A percentile compares a stretch with the other conserved stretches of the same genome.
phyloP scores from a whole-genome alignment of 2,113 vertebrate species.

The Cyprinodon tularosa region DNA sequence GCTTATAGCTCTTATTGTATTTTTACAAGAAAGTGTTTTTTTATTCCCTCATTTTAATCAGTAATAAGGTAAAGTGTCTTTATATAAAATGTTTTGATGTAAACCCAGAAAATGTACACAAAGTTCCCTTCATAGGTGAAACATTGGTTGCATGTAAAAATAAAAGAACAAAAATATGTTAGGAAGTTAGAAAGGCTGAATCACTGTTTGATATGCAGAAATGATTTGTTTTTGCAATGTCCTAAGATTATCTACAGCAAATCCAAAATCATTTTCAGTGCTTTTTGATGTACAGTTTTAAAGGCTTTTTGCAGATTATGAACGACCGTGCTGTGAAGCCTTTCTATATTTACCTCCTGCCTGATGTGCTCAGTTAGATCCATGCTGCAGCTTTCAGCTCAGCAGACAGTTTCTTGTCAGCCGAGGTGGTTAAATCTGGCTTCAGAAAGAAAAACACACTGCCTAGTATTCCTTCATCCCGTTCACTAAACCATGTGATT shows the following conservation, averaged over 20 bases:
- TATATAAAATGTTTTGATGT: no score
- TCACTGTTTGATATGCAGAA: not conserved
- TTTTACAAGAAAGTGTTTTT: no score
- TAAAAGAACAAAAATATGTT: not conserved
- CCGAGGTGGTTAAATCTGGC: no score
- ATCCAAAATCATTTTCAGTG: conserved; percentile 6
- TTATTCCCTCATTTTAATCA: no score
- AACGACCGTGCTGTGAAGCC: not conserved
- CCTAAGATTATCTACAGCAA: not conserved
- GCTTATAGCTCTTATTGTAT: no score
- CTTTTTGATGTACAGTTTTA: not conserved
- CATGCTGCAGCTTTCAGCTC: not conserved
- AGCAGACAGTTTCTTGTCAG: not conserved
- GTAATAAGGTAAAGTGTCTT: no score
- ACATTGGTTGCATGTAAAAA: not conserved
- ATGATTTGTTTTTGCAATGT: not conserved
- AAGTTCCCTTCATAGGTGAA: not conserved
- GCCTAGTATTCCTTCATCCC: no score
- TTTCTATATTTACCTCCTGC: not conserved
- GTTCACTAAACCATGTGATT: no score
- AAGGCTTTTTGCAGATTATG: conserved; percentile 10
- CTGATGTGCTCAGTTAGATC: not conserved
- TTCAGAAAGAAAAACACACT: no score
- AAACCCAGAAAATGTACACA: not conserved
- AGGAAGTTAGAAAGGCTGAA: not conserved